These are phyloP conservation scores for Nebria ingens DNA, from an alignment of 1,140 invertebrate species.

Conservation along the genomic window DNA sequence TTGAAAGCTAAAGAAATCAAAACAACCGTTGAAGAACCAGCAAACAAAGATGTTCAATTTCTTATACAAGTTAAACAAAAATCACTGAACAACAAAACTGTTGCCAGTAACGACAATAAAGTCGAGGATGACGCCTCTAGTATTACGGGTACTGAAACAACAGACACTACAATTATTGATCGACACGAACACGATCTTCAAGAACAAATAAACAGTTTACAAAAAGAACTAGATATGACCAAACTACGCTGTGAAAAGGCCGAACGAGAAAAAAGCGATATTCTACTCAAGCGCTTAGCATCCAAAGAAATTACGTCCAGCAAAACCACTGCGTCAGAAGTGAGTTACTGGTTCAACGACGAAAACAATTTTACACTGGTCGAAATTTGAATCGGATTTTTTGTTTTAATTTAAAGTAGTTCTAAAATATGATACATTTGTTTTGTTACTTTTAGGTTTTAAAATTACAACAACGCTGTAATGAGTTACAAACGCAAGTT, in stretches of 20 bases:
- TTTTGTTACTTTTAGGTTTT: too few species aligned
- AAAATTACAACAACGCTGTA: constrained; percentile 70
- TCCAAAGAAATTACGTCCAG: constrained; percentile 64
- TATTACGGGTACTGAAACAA: constrained; percentile 41
- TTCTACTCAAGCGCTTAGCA: constrained; percentile 61
- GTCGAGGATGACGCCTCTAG: constrained; percentile 40
- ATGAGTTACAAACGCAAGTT: constrained; percentile 64
- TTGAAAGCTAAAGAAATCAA: constrained; percentile 32
- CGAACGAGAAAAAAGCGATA: constrained; percentile 80
- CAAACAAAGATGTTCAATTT: constrained; percentile 44
- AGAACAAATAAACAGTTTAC: constrained; percentile 56
- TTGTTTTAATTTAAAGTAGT: constrained; percentile 28
- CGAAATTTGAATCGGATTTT: not conserved
- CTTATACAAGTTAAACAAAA: constrained; percentile 36
- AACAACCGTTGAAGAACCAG: constrained; percentile 28
- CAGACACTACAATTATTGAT: constrained; percentile 42
- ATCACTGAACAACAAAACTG: constrained; percentile 17
- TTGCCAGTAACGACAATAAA: constrained; percentile 19
- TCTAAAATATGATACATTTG: constrained; percentile 14
- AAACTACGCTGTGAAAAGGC: constrained; percentile 58
- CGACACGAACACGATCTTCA: constrained; percentile 37
- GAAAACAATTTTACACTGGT: not conserved
- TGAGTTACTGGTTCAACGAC: too few species aligned
- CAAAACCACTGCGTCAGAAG: constrained; percentile 56
- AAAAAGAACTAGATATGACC: constrained; percentile 50